Evolutionary conservation across 2,888 invertebrate genomes (phyloP).

Genomic region (Branchellion lobata): DNA sequence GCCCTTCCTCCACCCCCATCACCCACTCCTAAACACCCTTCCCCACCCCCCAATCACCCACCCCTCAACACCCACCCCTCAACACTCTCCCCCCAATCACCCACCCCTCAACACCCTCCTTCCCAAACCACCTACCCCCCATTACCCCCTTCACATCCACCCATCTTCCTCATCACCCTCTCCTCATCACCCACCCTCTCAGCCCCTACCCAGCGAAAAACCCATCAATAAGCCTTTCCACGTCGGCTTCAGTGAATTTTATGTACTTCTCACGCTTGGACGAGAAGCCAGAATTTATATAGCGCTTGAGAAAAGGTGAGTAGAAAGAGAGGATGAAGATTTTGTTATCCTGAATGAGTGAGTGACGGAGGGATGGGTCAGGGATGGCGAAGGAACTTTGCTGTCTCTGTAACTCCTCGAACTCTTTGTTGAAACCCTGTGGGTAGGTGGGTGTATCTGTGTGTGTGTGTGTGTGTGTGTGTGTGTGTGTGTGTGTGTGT

Average conservation of each 20-base stretch:
- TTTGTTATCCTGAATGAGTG: conserved; percentile 84
- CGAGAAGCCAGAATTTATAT: conserved; percentile 75
- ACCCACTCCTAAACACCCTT: too few species aligned
- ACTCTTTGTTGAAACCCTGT: conserved; percentile 92
- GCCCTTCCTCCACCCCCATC: too few species aligned
- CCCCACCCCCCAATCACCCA: too few species aligned
- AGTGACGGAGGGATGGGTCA: conserved; percentile 82
- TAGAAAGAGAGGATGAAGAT: conserved; percentile 84
- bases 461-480: too few species aligned
- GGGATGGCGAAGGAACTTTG: conserved; percentile 91
- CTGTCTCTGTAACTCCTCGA: conserved; percentile 81
- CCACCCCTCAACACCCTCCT: too few species aligned
- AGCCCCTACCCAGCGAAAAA: conserved; percentile 70
- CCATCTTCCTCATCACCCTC: too few species aligned
- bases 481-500: conserved; percentile 12
- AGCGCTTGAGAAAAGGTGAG: conserved; percentile 61
- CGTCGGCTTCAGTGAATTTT: conserved; percentile 81
- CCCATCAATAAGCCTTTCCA: conserved; percentile 78
- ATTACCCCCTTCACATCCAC: too few species aligned
- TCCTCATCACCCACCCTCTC: too few species aligned
- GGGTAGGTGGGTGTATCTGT: not conserved
- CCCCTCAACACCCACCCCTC: too few species aligned
- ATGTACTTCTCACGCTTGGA: conserved; percentile 92
- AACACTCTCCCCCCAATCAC: too few species aligned
- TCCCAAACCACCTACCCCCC: too few species aligned